Evolutionary conservation across 1,140 invertebrate species (phyloP), one percentile per base, ranked within the genome.

Genomic region (Eciton burchellii): DNA sequence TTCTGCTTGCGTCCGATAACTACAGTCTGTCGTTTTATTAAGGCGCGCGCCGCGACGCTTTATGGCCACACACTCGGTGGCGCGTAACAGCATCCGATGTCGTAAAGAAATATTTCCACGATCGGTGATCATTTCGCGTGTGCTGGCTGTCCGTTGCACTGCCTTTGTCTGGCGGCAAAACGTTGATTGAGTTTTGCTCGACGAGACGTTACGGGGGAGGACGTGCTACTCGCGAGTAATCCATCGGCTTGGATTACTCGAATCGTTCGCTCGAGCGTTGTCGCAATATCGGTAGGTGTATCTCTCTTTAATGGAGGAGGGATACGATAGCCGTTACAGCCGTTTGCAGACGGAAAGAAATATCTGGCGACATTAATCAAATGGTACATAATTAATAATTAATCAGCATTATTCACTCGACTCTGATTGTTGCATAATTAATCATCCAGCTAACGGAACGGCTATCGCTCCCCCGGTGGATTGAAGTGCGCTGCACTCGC

Each of bases 11-110:
- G 71, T 41, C 81, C 72, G 21, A 79, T 79, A 79, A 79, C 49
- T 68, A 56, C 29, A 65, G 56, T 6, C 43, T 19, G 65, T 52
- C 72, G 41, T 82, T 88, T 87, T 87, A 88, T 87, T 88, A 88
- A 87, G 77, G 66, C 65, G 29, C 57, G 41, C 74, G 62, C 83
- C 81, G 85, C 62, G 68, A 72, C 66, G 66, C 47, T 88, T 88
- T 88, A 82, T 77, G 29, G 21, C n/a, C 52, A 11, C 47, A 77
- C 70, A 71, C 54, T 54, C 26, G 41, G 21, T 24, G 76, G 47
- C 66, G 54, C 41, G 63, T 87, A 83, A 82, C 60, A 65, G 47
- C 45, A 43, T 87, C 54, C 66, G 77, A 84, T 87, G 77, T 79
- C 72, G 66, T 68, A 82, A 84, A 70, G 83, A 73, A 85, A 84